phyloP scores from a whole-genome alignment of 2,113 vertebrate species.

The Echinops telfairi region DNA sequence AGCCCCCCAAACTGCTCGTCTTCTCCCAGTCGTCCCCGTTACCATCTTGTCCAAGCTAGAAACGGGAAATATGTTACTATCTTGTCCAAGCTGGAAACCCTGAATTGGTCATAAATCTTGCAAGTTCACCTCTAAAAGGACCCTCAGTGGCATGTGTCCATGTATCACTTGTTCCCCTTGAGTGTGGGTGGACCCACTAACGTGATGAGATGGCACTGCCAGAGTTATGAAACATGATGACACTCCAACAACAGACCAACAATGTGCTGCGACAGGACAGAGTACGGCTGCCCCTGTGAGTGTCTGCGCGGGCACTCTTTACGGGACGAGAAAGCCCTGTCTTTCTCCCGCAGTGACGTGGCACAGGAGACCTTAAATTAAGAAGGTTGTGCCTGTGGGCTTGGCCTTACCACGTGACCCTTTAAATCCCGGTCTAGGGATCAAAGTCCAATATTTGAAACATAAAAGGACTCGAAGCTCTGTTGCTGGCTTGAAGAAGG shows the following conservation, averaged over 20 bases:
- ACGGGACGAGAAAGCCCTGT: too few species aligned
- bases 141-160: not conserved
- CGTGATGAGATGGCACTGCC: fast-evolving
- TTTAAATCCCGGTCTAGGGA: not conserved
- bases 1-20: not conserved
- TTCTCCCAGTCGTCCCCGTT: not conserved
- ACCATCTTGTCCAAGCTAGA: not conserved
- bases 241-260: too few species aligned
- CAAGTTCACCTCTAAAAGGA: not conserved
- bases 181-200: not conserved
- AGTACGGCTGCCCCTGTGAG: too few species aligned
- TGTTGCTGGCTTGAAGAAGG: not conserved
- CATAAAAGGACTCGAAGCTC: not conserved
- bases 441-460: not conserved
- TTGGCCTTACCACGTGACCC: not conserved
- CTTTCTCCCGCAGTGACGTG: too few species aligned
- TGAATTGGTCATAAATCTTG: not conserved
- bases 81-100: not conserved
- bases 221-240: too few species aligned
- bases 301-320: too few species aligned
- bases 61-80: not conserved
- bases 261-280: too few species aligned
- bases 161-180: not conserved
- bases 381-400: not conserved
- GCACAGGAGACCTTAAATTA: not conserved